These are phyloP conservation scores for Silurus aristotelis DNA, from an alignment of 2,797 vertebrate genomes.

Conservation along the genomic window DNA sequence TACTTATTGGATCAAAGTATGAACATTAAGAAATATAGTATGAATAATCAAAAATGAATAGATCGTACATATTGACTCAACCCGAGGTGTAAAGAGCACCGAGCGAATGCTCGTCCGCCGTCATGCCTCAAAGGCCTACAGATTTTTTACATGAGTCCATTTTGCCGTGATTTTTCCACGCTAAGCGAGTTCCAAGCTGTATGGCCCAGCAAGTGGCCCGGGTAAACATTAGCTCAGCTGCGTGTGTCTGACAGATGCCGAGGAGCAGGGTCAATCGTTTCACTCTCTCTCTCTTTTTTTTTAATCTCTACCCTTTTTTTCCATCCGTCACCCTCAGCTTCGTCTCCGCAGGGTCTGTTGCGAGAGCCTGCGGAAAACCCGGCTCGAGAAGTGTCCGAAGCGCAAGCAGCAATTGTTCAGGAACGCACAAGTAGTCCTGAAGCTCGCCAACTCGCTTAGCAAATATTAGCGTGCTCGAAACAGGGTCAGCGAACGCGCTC, in stretches of 20 bases:
- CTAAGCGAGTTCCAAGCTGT: slow-evolving; percentile 33
- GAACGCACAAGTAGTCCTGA: slow-evolving; percentile 2
- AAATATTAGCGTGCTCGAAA: neutral
- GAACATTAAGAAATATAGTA: neutral
- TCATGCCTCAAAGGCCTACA: slow-evolving; percentile 7
- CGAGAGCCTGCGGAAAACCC: neutral
- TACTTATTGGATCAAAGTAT: too few relatives aligned
- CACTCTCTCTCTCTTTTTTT: slow-evolving; percentile 1
- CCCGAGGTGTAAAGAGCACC: neutral
- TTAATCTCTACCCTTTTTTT: slow-evolving; percentile 6
- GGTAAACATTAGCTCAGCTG: slow-evolving; percentile 47
- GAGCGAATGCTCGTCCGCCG: neutral
- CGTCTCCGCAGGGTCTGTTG: slow-evolving; percentile 5
- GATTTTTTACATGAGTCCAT: slow-evolving; percentile 5
- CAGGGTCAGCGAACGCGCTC: neutral
- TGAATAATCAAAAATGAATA: neutral
- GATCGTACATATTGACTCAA: neutral
- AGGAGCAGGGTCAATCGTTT: slow-evolving; percentile 41
- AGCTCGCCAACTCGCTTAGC: neutral
- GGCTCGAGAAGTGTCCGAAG: neutral
- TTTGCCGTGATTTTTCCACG: slow-evolving; percentile 37
- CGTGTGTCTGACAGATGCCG: slow-evolving; percentile 44
- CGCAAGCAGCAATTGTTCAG: neutral
- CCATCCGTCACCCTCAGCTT: slow-evolving; percentile 27
- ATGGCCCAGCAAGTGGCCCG: slow-evolving; percentile 24